Percentiles rank a stretch among this genome's conserved stretches.
Evolutionary conservation across 2,113 vertebrate species (phyloP).

Genomic region (Neopipo cinnamomea): DNA sequence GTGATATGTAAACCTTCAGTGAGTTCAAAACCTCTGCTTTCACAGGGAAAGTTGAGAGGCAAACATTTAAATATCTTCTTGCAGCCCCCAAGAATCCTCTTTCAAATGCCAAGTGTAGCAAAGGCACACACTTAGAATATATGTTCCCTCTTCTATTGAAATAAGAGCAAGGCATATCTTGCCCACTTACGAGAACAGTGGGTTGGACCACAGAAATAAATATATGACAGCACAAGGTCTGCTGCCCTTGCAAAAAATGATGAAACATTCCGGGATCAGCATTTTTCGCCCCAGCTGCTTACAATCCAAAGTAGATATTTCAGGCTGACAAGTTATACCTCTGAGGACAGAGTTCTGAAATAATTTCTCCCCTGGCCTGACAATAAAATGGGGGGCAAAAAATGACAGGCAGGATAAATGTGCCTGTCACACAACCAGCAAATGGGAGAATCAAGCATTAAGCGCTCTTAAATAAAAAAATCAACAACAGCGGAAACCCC

Average conservation of each 20-base stretch:
- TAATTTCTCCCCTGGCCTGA: slow-evolving; percentile 58
- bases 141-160: not conserved
- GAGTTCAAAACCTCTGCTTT: not conserved
- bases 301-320: slow-evolving; percentile 51
- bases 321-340: slow-evolving; percentile 42
- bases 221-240: slow-evolving; percentile 1
- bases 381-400: slow-evolving; percentile 20
- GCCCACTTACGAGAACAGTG: not conserved
- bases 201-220: not conserved
- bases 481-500: not conserved
- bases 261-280: slow-evolving; percentile 55
- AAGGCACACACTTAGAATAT: not conserved
- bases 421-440: slow-evolving; percentile 21
- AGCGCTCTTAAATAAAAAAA: slow-evolving; percentile 36
- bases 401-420: slow-evolving; percentile 59
- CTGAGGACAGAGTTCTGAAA: slow-evolving; percentile 60
- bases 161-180: not conserved
- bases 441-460: slow-evolving; percentile 37
- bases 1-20: not conserved
- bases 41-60: not conserved
- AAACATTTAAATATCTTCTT: not conserved
- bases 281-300: slow-evolving; percentile 25
- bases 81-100: not conserved
- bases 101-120: not conserved
- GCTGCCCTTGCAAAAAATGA: slow-evolving; percentile 50